phyloP scores from a whole-genome alignment of 2,113 vertebrate genomes.

The Triplophysa tibetana region DNA sequence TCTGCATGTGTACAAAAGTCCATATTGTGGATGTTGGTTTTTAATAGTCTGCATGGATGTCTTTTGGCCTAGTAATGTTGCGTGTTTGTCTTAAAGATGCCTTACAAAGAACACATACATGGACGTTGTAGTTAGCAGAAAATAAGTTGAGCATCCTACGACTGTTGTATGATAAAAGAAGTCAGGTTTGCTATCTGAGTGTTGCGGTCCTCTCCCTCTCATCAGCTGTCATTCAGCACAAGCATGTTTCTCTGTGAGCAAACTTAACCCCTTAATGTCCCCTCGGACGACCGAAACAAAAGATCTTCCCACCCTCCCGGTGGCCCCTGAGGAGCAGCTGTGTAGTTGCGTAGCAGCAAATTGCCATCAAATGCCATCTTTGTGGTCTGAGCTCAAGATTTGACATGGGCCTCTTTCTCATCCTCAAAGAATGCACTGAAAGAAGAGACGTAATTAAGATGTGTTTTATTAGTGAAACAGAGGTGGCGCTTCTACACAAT shows the following conservation, averaged over 20 bases:
- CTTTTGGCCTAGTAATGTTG: too few species aligned
- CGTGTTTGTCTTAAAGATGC: too few species aligned
- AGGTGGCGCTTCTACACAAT: constrained; percentile 54
- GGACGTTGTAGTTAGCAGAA: too few species aligned
- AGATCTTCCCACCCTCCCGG: constrained; percentile 59
- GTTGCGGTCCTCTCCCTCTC: constrained; percentile 14
- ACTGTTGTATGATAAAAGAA: constrained; percentile 5
- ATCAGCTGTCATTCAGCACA: constrained; percentile 33
- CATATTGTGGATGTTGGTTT: too few species aligned
- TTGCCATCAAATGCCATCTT: constrained; percentile 74
- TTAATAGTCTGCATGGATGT: too few species aligned
- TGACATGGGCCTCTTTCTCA: constrained; percentile 35
- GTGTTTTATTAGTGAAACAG: constrained; percentile 37
- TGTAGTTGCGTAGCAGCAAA: constrained; percentile 73
- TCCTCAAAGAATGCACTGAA: constrained; percentile 32
- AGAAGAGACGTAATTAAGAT: constrained; percentile 68
- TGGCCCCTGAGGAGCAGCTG: constrained; percentile 72
- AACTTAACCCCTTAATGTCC: constrained; percentile 53
- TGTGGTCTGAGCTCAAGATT: constrained; percentile 50
- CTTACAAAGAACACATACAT: too few species aligned
- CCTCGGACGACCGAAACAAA: constrained; percentile 55
- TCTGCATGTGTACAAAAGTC: too few species aligned
- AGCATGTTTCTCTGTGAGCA: constrained; percentile 41
- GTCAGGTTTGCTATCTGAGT: neutral
- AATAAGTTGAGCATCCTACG: constrained; percentile 20